phyloP scores from a whole-genome alignment of 2,797 vertebrate species.

The Liasis olivaceus region DNA sequence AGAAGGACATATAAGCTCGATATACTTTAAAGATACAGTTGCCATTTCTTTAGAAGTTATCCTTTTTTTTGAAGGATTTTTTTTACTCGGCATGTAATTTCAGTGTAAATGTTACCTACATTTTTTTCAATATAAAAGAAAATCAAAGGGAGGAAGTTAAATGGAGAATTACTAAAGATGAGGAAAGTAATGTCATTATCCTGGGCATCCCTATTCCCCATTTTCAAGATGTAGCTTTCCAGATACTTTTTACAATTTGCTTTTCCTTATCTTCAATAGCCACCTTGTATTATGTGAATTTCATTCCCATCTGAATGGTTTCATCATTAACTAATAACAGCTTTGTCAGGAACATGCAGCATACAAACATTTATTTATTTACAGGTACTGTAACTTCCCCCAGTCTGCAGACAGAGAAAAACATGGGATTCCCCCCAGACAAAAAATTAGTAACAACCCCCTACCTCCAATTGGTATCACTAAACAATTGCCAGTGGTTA shows the following conservation, averaged over 20 bases:
- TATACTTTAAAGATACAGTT: background rate
- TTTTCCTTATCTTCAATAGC: background rate
- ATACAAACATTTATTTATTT: background rate
- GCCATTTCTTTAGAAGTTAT: background rate
- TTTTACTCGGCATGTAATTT: background rate
- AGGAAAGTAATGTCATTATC: background rate
- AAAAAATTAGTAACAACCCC: background rate
- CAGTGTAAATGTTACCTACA: background rate
- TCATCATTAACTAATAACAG: background rate
- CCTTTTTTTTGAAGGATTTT: background rate
- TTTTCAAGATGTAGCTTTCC: background rate
- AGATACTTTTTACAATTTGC: background rate
- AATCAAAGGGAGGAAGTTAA: background rate
- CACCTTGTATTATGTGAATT: background rate
- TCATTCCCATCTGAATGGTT: background rate
- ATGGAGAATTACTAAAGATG: background rate
- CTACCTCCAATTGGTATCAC: background rate
- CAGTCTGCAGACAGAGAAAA: background rate
- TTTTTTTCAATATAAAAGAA: background rate
- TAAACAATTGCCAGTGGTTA: background rate
- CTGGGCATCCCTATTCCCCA: background rate
- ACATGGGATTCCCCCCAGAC: background rate
- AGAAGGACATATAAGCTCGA: background rate
- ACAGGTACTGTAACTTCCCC: background rate
- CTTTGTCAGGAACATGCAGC: background rate